These are phyloP conservation scores for Saccostrea echinata DNA, from an alignment of 1,140 invertebrate genomes.

Conservation along the genomic window DNA sequence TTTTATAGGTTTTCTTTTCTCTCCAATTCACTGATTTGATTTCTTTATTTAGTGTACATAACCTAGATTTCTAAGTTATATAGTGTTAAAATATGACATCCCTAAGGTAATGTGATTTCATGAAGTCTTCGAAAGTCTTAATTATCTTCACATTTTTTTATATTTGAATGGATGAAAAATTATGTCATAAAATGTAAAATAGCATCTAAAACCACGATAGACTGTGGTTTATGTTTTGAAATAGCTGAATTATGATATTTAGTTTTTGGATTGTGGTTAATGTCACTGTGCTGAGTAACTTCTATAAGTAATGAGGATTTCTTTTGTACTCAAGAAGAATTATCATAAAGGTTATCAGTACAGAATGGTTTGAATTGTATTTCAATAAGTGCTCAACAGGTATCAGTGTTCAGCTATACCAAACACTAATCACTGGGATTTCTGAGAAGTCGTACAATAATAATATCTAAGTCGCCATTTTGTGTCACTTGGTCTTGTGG, in stretches of 20 bases:
- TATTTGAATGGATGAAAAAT: not conserved
- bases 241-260: not conserved
- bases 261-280: not conserved
- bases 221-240: not conserved
- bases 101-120: too few relatives aligned
- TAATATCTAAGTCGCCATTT: not conserved
- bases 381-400: not conserved
- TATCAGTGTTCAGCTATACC: too few relatives aligned
- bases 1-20: too few relatives aligned
- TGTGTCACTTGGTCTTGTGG: not conserved
- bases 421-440: too few relatives aligned
- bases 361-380: not conserved
- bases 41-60: too few relatives aligned
- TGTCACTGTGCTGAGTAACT: not conserved
- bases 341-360: not conserved
- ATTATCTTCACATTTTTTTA: too few relatives aligned
- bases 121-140: too few relatives aligned
- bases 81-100: too few relatives aligned
- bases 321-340: not conserved
- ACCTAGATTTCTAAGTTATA: too few relatives aligned
- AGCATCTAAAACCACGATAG: not conserved
- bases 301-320: not conserved
- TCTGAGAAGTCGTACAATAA: not conserved
- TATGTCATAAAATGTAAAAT: not conserved
- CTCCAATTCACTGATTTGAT: too few relatives aligned